Percentiles rank a stretch among this genome's conserved stretches.
phyloP scores from a whole-genome alignment of 35 echinoderm and acorn worm species.

The Acanthaster planci region DNA sequence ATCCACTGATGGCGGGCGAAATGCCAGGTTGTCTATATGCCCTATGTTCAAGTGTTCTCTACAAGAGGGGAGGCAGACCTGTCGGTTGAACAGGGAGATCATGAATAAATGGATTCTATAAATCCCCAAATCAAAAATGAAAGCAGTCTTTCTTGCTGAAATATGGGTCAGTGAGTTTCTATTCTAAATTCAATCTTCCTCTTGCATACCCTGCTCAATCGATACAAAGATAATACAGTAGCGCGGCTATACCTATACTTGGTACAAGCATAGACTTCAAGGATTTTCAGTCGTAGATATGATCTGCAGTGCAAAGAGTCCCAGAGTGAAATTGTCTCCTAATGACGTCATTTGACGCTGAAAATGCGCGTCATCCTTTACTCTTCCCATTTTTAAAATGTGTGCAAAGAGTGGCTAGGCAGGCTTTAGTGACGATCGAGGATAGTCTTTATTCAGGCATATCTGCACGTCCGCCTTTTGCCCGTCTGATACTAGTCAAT shows the following conservation, averaged over 20 bases:
- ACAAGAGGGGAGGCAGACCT: background rate
- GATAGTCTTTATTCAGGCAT: background rate
- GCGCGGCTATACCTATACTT: too few relatives aligned
- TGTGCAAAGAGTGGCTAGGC: background rate
- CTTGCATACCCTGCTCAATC: background rate
- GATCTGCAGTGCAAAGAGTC: conserved; percentile 16
- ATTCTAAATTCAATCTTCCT: background rate
- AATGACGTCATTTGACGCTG: background rate
- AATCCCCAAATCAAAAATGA: background rate
- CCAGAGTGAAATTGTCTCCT: background rate
- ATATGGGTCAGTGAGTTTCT: background rate
- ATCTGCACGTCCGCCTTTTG: background rate
- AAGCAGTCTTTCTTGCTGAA: background rate
- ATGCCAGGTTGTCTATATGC: background rate
- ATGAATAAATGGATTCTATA: background rate
- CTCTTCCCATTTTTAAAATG: background rate
- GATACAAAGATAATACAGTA: background rate
- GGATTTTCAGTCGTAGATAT: background rate
- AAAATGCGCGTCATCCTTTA: background rate
- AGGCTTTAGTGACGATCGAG: background rate
- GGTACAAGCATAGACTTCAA: too few relatives aligned
- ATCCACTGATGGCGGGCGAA: conserved; percentile 4
- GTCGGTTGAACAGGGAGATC: background rate
- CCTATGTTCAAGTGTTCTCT: background rate
- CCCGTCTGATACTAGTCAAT: background rate